Conservation (phyloP, 2,113 vertebrate genomes). For the Lepisosteus osseus region DNA sequence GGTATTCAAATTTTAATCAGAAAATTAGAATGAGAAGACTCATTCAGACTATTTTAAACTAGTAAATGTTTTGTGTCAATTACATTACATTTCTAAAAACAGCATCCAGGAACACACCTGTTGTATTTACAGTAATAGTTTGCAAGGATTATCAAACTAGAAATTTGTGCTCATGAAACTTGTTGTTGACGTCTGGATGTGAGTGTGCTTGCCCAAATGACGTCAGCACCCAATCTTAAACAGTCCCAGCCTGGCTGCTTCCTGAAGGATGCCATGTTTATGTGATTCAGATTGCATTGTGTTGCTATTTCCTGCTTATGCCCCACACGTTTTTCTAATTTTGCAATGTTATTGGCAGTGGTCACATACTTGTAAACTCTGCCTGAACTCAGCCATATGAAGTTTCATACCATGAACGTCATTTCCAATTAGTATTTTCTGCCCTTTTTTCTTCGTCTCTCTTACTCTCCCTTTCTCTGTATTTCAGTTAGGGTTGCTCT, state of each 20-base stretch:
- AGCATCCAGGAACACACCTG: too few relatives aligned
- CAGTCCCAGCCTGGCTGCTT: not conserved
- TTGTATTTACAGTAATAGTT: too few relatives aligned
- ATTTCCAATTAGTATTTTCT: conserved; percentile 23
- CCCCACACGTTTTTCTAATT: conserved; percentile 21
- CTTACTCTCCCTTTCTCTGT: not conserved
- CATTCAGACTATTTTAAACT: too few relatives aligned
- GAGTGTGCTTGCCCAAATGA: too few relatives aligned
- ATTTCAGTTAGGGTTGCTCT: not conserved
- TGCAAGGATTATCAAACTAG: too few relatives aligned
- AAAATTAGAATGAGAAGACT: too few relatives aligned
- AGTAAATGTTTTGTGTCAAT: too few relatives aligned
- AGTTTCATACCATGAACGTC: conserved; percentile 21
- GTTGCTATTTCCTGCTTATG: conserved; percentile 13
- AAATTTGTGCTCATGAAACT: too few relatives aligned
- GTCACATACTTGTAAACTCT: conserved; percentile 18
- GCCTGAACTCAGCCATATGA: conserved; percentile 22
- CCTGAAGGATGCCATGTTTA: not conserved
- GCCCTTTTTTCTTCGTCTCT: not conserved
- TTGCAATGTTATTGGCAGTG: conserved; percentile 14
- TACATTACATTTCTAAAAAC: too few relatives aligned
- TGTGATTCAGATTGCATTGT: conserved; percentile 4
- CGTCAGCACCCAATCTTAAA: not conserved
- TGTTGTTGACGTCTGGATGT: not conserved
- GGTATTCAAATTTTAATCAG: conserved; percentile 1